phyloP scores from a whole-genome alignment of 2,888 invertebrate species.

The Marronus borbonicus region DNA sequence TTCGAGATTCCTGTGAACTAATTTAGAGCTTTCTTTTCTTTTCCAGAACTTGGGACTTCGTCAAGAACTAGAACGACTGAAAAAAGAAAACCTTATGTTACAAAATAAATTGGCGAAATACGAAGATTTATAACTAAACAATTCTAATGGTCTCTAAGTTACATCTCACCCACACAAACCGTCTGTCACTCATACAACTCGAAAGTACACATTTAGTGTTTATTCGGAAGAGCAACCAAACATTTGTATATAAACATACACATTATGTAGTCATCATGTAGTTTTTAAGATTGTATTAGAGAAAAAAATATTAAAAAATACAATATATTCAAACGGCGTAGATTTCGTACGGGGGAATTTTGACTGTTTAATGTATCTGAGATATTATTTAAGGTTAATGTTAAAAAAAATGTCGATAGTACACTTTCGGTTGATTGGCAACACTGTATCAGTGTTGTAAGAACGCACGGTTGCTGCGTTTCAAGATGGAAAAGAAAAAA shows the following conservation, averaged over 20 bases:
- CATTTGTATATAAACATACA: conserved; percentile 71
- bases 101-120: conserved; percentile 92
- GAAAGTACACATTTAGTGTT: conserved; percentile 60
- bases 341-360: conserved; percentile 47
- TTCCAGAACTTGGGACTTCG: conserved; percentile 90
- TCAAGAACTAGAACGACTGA: conserved; percentile 91
- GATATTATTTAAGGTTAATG: conserved; percentile 38
- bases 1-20: not conserved
- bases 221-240: conserved; percentile 68
- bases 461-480: conserved; percentile 24
- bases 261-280: conserved; percentile 70
- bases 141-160: conserved; percentile 59
- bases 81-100: conserved; percentile 92
- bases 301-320: conserved; percentile 59
- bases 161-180: conserved; percentile 60
- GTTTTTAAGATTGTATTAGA: conserved; percentile 67
- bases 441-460: conserved; percentile 53
- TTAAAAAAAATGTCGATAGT: conserved; percentile 10
- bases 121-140: conserved; percentile 81
- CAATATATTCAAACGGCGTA: conserved; percentile 50
- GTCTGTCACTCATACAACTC: conserved; percentile 57
- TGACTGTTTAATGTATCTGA: conserved; percentile 38
- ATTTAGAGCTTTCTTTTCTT: conserved; percentile 23
- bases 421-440: conserved; percentile 14
- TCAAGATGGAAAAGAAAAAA: not conserved